Evolutionary conservation across 1,140 invertebrate genomes (phyloP), one percentile per base, ranked within the genome.

Genomic region (Pseudachorutes palmiensis): DNA sequence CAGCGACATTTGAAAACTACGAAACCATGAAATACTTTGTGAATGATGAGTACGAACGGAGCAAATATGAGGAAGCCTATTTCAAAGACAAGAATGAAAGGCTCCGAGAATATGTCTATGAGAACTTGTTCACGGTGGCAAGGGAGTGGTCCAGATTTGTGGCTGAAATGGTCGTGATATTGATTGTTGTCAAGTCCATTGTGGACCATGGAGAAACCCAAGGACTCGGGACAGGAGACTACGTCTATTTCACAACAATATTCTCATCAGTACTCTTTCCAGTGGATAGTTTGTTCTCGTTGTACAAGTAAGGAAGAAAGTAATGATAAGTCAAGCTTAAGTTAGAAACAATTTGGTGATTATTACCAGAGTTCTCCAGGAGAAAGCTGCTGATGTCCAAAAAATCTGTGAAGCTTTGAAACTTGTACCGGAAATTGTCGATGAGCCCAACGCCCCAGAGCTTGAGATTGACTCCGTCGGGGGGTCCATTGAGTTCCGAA

Each of bases 11-110:
- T 36, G 81, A 98, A 0, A 98, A 98, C 80, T 98, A 94, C 81
- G 94, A 98, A 81, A 98, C 95, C 2, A 94, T 97, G 0, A 98
- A 98, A 79, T 97, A 98, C 80, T 98, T 97, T 76, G 89, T 89
- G 30, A 92, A 92, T 26, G 94, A 98, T 79, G 75, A 83, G 12
- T 96, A 94, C 78, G 95, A 98, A 82, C 87, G 92, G 0, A 79
- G 89, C 58, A 83, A 86, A 55, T 98, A 95, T 76, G 82, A 83
- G 69, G 85, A 88, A 45, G 87, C 91, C 24, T 63, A 48, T 48
- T 19, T 16, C 24, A 33, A 36, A 16, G 22, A 63, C 3, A 19
- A 61, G 59, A 29, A 30, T 36, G 3, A 12, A 26, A 3, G 9
- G 5, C 9, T 61, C 14, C 3, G 5, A 36, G 33, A 14, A 61